Percentiles rank a stretch among this genome's conserved stretches.
These are phyloP conservation scores for Enteromius thamalakanensis DNA, from an alignment of 2,797 vertebrate species.

Conservation along the genomic window DNA sequence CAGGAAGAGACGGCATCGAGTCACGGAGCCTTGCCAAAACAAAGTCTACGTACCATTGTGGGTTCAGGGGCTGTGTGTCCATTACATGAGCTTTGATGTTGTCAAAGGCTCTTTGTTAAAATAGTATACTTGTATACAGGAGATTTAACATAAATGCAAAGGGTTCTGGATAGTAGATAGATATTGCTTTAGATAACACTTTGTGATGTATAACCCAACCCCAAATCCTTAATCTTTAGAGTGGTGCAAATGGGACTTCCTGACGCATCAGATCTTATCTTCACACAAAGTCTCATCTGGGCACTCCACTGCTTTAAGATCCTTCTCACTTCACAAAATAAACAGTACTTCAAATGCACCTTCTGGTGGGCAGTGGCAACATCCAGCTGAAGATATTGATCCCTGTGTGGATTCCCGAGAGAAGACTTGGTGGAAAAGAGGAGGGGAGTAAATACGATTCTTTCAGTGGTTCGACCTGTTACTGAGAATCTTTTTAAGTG, in stretches of 20 bases:
- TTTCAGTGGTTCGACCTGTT: slow-evolving; percentile 26
- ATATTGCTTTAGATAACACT: background rate
- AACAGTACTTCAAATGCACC: slow-evolving; percentile 45
- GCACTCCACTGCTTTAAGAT: slow-evolving; percentile 27
- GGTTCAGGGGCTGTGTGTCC: slow-evolving; percentile 47
- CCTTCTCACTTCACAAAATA: slow-evolving; percentile 46
- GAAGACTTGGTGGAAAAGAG: slow-evolving; percentile 41
- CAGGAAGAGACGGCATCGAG: slow-evolving; percentile 42
- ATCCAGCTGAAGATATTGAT: slow-evolving; percentile 51
- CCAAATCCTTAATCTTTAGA: slow-evolving; percentile 10
- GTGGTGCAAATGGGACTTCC: slow-evolving; percentile 20
- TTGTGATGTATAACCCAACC: slow-evolving; percentile 3
- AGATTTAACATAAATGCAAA: background rate
- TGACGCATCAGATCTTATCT: slow-evolving; percentile 29
- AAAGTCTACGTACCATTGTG: slow-evolving; percentile 29
- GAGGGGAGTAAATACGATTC: slow-evolving; percentile 24
- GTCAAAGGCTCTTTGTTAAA: slow-evolving; percentile 45
- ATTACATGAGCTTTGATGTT: slow-evolving; percentile 54
- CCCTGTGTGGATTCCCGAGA: slow-evolving; percentile 43
- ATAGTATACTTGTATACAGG: slow-evolving; percentile 21
- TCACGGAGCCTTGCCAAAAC: slow-evolving; percentile 42
- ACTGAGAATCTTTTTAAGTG: slow-evolving; percentile 35
- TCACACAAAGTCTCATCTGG: slow-evolving; percentile 7
- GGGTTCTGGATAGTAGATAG: background rate
- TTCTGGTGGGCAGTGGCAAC: slow-evolving; percentile 15